Conservation (phyloP, 2,888 invertebrate genomes). For the Chalcis sispes region DNA sequence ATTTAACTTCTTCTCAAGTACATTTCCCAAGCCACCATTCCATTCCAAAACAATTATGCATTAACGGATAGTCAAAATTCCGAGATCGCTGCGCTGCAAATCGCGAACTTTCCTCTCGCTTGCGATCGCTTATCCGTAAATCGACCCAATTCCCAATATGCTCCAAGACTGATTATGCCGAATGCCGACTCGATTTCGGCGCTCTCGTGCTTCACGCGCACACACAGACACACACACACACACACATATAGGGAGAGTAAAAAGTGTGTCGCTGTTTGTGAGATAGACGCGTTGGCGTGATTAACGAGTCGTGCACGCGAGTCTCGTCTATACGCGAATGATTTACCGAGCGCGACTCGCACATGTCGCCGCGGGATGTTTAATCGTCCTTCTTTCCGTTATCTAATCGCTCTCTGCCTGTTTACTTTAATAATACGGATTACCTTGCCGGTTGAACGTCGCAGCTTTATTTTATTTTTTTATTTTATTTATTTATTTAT, state of each 20-base stretch:
- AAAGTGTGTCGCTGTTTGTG: slow-evolving; percentile 46
- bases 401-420: slow-evolving; percentile 21
- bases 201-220: neutral
- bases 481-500: too few species aligned
- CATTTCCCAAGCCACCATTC: too few species aligned
- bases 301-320: slow-evolving; percentile 27
- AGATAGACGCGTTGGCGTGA: slow-evolving; percentile 29
- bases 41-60: too few species aligned
- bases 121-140: neutral
- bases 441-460: too few species aligned
- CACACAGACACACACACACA: neutral
- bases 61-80: too few species aligned
- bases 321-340: slow-evolving; percentile 20
- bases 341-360: slow-evolving; percentile 38
- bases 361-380: slow-evolving; percentile 4
- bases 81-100: too few species aligned
- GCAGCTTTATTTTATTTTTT: too few species aligned
- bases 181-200: too few species aligned
- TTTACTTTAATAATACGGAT: slow-evolving; percentile 28
- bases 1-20: too few species aligned
- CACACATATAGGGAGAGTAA: neutral
- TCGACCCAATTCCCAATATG: neutral
- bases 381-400: slow-evolving; percentile 47
- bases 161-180: too few species aligned
- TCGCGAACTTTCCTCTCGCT: too few species aligned